phyloP scores from a whole-genome alignment of 2,888 invertebrate species.

The Dolichopus griseipennis region DNA sequence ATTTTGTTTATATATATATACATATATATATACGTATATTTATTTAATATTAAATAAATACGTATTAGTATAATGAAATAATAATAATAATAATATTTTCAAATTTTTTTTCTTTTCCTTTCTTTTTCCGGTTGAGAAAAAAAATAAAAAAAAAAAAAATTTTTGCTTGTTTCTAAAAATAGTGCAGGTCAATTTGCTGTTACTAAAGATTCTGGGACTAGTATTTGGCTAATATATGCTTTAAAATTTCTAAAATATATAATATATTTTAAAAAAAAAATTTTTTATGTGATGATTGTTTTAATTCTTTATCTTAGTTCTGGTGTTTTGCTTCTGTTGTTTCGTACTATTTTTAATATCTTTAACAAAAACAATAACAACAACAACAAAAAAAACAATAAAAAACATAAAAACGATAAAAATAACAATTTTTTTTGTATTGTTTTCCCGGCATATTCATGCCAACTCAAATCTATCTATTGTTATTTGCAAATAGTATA shows the following conservation, averaged over 20 bases:
- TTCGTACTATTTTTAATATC: too few species aligned
- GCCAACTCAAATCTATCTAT: neutral
- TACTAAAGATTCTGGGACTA: neutral
- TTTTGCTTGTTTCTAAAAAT: neutral
- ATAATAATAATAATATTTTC: neutral
- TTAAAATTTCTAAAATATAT: neutral
- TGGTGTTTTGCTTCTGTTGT: too few species aligned
- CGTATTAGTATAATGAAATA: neutral
- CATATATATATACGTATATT: too few species aligned
- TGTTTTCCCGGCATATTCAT: neutral
- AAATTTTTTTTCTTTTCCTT: too few species aligned
- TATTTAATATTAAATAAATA: neutral
- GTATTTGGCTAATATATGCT: neutral
- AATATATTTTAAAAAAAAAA: too few species aligned
- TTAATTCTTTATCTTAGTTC: too few species aligned
- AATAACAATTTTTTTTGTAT: neutral
- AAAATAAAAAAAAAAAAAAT: neutral
- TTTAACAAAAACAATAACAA: too few species aligned
- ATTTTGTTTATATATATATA: too few species aligned
- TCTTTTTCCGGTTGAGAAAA: neutral
- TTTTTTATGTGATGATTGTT: too few species aligned
- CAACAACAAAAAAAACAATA: too few species aligned
- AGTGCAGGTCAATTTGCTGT: neutral
- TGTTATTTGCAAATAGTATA: neutral
- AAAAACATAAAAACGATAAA: too few species aligned